A percentile compares a stretch with the other conserved stretches of the same genome.
Evolutionary conservation across 2,797 vertebrate genomes (phyloP).

Genomic region (Dromococcyx pavoninus): DNA sequence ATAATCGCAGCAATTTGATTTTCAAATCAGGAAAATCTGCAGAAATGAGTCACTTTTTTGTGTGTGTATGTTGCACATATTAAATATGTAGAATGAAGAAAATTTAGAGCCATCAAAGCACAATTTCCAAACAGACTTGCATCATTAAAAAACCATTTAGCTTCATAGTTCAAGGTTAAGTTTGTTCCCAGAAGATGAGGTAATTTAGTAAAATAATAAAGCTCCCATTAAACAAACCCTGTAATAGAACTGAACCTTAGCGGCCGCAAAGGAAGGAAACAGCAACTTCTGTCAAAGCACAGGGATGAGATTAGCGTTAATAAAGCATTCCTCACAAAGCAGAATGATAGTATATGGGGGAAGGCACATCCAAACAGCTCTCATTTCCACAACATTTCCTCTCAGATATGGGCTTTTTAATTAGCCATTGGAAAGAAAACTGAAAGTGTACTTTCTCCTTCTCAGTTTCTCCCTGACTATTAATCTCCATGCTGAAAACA

Average conservation of each 20-base stretch:
- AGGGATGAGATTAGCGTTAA: slow-evolving; percentile 52
- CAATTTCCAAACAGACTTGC: slow-evolving; percentile 39
- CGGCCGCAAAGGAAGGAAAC: slow-evolving; percentile 69
- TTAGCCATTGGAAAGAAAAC: slow-evolving; percentile 68
- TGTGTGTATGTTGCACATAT: not conserved
- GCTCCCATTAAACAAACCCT: slow-evolving; percentile 53
- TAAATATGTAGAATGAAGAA: slow-evolving; percentile 37
- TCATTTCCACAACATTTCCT: slow-evolving; percentile 63
- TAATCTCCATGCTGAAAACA: slow-evolving; percentile 5
- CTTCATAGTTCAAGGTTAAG: slow-evolving; percentile 56
- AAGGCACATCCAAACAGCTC: slow-evolving; percentile 54
- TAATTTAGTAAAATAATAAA: slow-evolving; percentile 70
- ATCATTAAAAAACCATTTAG: slow-evolving; percentile 63
- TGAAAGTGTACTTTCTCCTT: slow-evolving; percentile 58
- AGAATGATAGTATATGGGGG: slow-evolving; percentile 3
- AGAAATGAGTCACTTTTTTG: not conserved
- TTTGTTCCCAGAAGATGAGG: slow-evolving; percentile 69
- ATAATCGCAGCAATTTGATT: slow-evolving; percentile 13
- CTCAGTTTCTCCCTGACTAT: not conserved
- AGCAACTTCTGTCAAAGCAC: slow-evolving; percentile 68
- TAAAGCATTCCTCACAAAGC: slow-evolving; percentile 55
- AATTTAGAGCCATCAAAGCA: slow-evolving; percentile 8
- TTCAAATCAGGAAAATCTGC: slow-evolving; percentile 9
- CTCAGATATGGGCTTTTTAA: slow-evolving; percentile 52
- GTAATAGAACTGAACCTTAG: slow-evolving; percentile 63